Percentiles rank a stretch among this genome's conserved stretches.
Evolutionary conservation across 2,888 invertebrate species (phyloP).

Genomic region (Drosophila neutralis): DNA sequence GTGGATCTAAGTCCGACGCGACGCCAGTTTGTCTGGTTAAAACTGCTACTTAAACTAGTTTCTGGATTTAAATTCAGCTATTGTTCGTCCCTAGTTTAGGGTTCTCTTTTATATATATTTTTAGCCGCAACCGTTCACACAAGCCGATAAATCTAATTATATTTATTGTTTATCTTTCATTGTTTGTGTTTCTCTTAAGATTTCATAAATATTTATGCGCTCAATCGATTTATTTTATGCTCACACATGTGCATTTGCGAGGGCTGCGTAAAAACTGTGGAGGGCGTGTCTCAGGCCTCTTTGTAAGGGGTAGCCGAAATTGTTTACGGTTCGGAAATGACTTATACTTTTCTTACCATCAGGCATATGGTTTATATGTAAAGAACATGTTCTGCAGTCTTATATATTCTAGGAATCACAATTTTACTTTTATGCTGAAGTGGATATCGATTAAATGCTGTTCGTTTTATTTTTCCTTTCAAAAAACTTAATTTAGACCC

Average conservation of each 20-base stretch:
- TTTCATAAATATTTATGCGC: slow-evolving; percentile 69
- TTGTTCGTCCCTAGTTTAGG: neutral
- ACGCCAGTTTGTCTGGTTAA: slow-evolving; percentile 58
- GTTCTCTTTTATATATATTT: slow-evolving; percentile 41
- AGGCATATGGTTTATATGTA: neutral
- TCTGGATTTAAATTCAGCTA: slow-evolving; percentile 6
- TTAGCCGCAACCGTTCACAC: slow-evolving; percentile 33
- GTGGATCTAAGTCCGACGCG: slow-evolving; percentile 11
- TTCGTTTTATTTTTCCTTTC: neutral
- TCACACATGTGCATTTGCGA: slow-evolving; percentile 54
- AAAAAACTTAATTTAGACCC: neutral
- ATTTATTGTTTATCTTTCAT: slow-evolving; percentile 44
- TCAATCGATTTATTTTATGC: slow-evolving; percentile 54
- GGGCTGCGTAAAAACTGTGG: slow-evolving; percentile 20
- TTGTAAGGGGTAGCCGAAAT: slow-evolving; percentile 1
- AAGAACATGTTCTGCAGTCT: neutral
- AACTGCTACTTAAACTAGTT: slow-evolving; percentile 9
- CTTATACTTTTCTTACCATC: neutral
- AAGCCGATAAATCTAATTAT: slow-evolving; percentile 45
- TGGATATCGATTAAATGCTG: neutral
- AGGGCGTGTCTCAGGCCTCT: slow-evolving; percentile 1
- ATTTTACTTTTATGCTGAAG: neutral
- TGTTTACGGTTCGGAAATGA: slow-evolving; percentile 16
- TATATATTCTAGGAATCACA: slow-evolving; percentile 8
- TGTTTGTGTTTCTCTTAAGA: slow-evolving; percentile 27